Evolutionary conservation across 2,888 invertebrate species (phyloP), one percentile per base, ranked within the genome.

Genomic region (Rotaria magnacalcarata): DNA sequence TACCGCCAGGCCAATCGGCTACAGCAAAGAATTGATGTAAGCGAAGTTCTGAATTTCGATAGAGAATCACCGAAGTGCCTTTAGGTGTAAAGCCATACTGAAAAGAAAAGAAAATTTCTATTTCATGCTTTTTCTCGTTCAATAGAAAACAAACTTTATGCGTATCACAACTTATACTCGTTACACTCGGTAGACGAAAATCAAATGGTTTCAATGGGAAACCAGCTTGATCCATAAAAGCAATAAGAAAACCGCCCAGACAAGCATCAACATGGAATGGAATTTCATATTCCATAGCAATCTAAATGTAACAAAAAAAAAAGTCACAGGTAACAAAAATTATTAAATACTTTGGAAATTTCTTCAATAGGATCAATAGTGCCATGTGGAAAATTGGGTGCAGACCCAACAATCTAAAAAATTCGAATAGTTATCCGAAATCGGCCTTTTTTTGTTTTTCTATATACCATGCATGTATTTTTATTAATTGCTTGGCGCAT

Each of bases 191-290:
- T 86, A 99, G 92, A 16, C 93, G 90, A 92, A 99, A 99, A 92
- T 99, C 97, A 90, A 96, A 96, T 14, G 96, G 89, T 0, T 92
- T 90, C 21, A 85, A 41, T 74, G 84, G 43, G 90, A 93, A 96
- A 0, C 97, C 97, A 24, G 96, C 96, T 85, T 93, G 93, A 85
- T 94, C 93, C 95, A 97, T 96, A 91, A 99, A 97, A 24, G 95
- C 95, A 11, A 96, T 93, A 74, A 98, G 92, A 92, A 99, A 98
- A 52, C 99, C 98, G 56, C 99, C 99, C 6, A 99, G 93, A 89
- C 99, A 99, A 52, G 96, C 95, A 92, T 99, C 99, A 84, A 98
- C 97, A 92, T 99, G 99, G 0, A 99, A 94, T 0, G 99, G 98
- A 87, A 99, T 94, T 87, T 94, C 93, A 90, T 95, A 95, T 86